A percentile compares a stretch with the other conserved stretches of the same genome.
Conservation (phyloP, 2,888 invertebrate genomes). For the Macroteleia sp. region DNA sequence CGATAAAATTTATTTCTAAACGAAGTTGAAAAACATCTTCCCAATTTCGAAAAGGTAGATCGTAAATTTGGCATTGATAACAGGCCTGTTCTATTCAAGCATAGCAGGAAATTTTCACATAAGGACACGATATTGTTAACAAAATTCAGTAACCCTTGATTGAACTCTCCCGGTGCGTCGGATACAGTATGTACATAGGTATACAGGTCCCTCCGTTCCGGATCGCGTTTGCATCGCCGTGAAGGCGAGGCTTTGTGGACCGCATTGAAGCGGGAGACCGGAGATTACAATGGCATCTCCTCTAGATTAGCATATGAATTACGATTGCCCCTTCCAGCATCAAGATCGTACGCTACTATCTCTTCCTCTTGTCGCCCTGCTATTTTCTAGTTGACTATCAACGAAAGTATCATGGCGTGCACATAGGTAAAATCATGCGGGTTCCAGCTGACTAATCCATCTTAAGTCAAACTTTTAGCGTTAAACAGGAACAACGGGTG, state of each 20-base stretch:
- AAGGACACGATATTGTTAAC: conserved; percentile 67
- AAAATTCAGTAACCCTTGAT: conserved; percentile 78
- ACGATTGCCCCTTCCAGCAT: conserved; percentile 73
- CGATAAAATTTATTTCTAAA: too few relatives aligned
- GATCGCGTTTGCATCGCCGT: conserved; percentile 79
- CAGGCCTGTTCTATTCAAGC: neutral
- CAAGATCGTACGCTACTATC: conserved; percentile 67
- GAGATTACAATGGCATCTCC: conserved; percentile 84
- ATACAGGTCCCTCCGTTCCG: conserved; percentile 70
- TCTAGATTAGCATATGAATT: conserved; percentile 84
- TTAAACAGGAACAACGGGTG: conserved; percentile 12
- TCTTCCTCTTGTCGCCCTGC: conserved; percentile 60
- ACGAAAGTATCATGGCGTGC: conserved; percentile 41
- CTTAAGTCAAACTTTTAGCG: conserved; percentile 22
- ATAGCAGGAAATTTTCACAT: conserved; percentile 37
- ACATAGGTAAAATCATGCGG: conserved; percentile 53
- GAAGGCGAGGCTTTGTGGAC: conserved; percentile 82
- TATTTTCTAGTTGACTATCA: conserved; percentile 61
- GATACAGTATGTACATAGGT: conserved; percentile 75
- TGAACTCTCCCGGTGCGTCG: conserved; percentile 73
- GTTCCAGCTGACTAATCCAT: conserved; percentile 38
- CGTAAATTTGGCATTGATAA: too few relatives aligned
- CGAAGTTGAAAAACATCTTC: too few relatives aligned
- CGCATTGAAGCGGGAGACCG: conserved; percentile 79
- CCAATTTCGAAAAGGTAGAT: too few relatives aligned